A percentile compares a stretch with the other conserved stretches of the same genome.
Evolutionary conservation across 2,888 invertebrate species (phyloP).

Genomic region (Clostera curtula): DNA sequence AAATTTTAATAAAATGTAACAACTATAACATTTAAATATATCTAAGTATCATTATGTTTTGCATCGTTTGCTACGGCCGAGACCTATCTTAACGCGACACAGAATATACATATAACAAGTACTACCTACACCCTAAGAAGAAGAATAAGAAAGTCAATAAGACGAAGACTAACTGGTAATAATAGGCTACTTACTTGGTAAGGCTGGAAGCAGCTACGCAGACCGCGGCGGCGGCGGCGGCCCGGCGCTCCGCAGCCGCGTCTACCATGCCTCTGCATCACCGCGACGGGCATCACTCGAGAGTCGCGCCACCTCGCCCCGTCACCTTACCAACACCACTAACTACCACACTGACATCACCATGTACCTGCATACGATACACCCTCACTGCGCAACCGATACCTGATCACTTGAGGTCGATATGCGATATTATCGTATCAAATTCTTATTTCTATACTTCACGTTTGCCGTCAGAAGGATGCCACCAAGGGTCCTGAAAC

Average conservation of each 20-base stretch:
- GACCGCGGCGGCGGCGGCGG: conserved; percentile 60
- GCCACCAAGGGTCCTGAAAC: conserved; percentile 22
- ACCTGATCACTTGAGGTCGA: conserved; percentile 41
- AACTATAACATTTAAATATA: too few species aligned
- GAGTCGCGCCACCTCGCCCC: conserved; percentile 38
- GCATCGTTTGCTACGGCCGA: too few species aligned
- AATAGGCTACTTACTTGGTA: conserved; percentile 54
- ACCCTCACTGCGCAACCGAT: conserved; percentile 36
- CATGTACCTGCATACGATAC: conserved; percentile 35
- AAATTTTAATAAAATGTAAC: too few species aligned
- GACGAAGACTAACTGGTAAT: not conserved
- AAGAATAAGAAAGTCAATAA: too few species aligned
- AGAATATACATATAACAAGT: too few species aligned
- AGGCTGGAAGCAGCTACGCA: conserved; percentile 56
- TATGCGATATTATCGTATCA: conserved; percentile 24
- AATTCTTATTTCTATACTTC: conserved; percentile 18
- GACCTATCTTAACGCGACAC: too few species aligned
- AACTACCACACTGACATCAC: conserved; percentile 47
- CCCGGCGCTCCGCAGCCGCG: conserved; percentile 71
- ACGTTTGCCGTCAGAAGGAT: conserved; percentile 11
- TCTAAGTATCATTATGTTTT: too few species aligned
- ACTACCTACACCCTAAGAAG: too few species aligned
- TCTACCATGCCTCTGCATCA: conserved; percentile 74
- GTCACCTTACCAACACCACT: conserved; percentile 45
- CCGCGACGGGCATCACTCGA: conserved; percentile 67